Percentiles rank a stretch among this genome's conserved stretches.
These are phyloP conservation scores for Trichogramma pretiosum DNA, from an alignment of 1,140 invertebrate genomes.

Conservation along the genomic window DNA sequence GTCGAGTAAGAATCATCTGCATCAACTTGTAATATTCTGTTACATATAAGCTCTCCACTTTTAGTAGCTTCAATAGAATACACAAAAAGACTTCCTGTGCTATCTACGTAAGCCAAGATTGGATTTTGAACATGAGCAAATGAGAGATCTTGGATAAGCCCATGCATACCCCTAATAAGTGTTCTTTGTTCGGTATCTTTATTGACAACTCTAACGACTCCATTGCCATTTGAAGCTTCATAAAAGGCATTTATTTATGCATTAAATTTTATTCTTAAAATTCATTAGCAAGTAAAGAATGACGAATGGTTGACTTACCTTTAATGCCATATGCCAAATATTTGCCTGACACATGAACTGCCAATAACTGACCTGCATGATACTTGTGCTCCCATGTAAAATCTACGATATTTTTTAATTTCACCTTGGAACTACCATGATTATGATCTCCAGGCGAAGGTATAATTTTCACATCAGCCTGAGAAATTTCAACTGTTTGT, in stretches of 20 bases:
- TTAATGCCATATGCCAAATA: constrained; percentile 85
- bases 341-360: constrained; percentile 75
- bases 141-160: constrained; percentile 76
- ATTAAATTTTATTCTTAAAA: neutral
- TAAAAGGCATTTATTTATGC: neutral
- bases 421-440: constrained; percentile 79
- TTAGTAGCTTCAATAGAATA: constrained; percentile 65
- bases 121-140: constrained; percentile 78
- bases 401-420: constrained; percentile 82
- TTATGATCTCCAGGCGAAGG: constrained; percentile 60
- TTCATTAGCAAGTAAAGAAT: neutral
- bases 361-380: constrained; percentile 78
- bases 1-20: constrained; percentile 30
- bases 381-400: constrained; percentile 85
- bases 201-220: constrained; percentile 73
- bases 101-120: constrained; percentile 78
- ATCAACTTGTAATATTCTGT: constrained; percentile 46
- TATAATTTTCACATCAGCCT: constrained; percentile 61
- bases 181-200: constrained; percentile 66
- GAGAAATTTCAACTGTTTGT: constrained; percentile 57
- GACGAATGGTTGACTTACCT: constrained; percentile 48
- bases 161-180: constrained; percentile 78
- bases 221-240: constrained; percentile 53
- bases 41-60: constrained; percentile 51
- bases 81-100: constrained; percentile 70